These are phyloP conservation scores for Chiroxiphia lanceolata DNA, from an alignment of 2,797 vertebrate species.

Conservation along the genomic window DNA sequence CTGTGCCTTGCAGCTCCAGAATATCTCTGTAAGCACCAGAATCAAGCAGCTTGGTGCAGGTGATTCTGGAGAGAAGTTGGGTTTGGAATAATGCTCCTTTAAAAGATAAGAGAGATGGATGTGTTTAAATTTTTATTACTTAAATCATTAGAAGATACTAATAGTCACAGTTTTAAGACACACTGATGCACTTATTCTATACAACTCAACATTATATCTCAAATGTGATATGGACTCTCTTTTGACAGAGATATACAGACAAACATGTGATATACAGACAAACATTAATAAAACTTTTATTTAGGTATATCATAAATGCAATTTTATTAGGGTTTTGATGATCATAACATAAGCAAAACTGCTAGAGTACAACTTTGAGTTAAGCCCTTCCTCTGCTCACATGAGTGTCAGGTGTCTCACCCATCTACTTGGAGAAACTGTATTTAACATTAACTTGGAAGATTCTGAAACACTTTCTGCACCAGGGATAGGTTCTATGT, in stretches of 20 bases:
- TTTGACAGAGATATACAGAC: conserved; percentile 41
- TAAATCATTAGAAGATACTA: conserved; percentile 10
- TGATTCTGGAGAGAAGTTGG: conserved; percentile 80
- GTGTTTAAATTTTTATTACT: neutral
- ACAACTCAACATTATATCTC: neutral
- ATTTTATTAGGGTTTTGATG: conserved; percentile 35
- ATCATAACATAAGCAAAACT: neutral
- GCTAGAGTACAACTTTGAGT: neutral
- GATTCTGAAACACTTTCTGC: neutral
- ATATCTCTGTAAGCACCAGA: conserved; percentile 77
- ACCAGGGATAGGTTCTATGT: neutral
- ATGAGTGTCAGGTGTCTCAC: neutral
- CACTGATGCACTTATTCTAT: neutral
- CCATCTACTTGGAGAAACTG: neutral
- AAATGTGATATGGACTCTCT: neutral
- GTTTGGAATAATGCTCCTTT: conserved; percentile 78
- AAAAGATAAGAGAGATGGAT: conserved; percentile 40
- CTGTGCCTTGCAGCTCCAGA: conserved; percentile 79
- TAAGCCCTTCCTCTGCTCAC: neutral
- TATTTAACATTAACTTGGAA: neutral
- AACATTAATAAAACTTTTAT: conserved; percentile 49
- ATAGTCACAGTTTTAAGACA: neutral
- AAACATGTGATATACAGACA: conserved; percentile 44
- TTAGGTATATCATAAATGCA: conserved; percentile 37
- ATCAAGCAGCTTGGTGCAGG: conserved; percentile 76